Base-by-base conservation (phyloP, 2,797 vertebrate genomes). In the Tenualosa ilisha region DNA sequence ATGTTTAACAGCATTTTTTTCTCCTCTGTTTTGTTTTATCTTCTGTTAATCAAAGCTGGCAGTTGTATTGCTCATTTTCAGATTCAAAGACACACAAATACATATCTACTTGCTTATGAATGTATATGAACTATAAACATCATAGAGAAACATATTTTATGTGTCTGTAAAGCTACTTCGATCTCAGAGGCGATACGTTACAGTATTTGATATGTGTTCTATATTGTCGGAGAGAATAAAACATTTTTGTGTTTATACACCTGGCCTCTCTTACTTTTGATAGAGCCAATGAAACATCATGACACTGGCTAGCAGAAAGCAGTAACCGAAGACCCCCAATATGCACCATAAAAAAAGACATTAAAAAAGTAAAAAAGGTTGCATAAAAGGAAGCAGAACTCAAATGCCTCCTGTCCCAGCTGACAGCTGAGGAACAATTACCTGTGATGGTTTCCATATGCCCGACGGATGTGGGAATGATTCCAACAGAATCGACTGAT, bases 121-220 rank as follows among this genome's bases (percentile, higher is more conserved):
- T 79, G 72, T 79, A 79, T 79, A 79, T 79, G 40, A 79, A 79
- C 40, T 43, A 79, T 79, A 46, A 43, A 79, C 72, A 46, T 79
- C 15, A 72, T 72, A 72, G 65, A 72, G 31, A 72, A 43, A 17
- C 72, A 43, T 79, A 79, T 79, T 79, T 79, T 79, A 46, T 22
- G 37, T 79, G 37, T 79, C 17, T 79, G 72, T 46, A 46, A 79
- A 79, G 37, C 72, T 22, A 79, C 40, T 9, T 79, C 72, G n/a
- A 20, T 79, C 72, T 79, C 72, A 79, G 72, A 79, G 72, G 72
- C 72, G 22, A 79, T 79, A 79, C 72, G 72, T 79, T 79, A 79
- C 72, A 79, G 72, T 79, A 79, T 79, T 79, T 79, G 72, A 79
- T 79, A 9, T 46, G 72, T 79, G 72, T 79, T 79, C 8, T 79